These are phyloP conservation scores for Platalea minor DNA, from an alignment of 2,797 vertebrate genomes.

Conservation along the genomic window DNA sequence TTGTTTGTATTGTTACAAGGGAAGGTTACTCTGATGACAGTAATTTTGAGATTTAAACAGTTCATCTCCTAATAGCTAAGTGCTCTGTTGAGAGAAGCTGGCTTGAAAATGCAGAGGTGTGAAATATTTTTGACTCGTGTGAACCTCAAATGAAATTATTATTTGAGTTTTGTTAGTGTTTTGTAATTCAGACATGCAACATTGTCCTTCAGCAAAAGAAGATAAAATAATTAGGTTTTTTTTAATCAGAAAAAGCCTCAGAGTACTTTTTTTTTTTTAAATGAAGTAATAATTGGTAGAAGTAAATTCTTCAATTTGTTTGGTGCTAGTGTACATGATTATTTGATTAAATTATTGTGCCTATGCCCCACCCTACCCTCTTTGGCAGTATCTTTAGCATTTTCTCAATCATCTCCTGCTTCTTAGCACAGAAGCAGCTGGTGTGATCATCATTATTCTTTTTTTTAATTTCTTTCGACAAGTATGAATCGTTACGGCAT, in stretches of 20 bases:
- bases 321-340: neutral
- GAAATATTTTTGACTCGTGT: neutral
- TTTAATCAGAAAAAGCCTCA: neutral
- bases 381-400: neutral
- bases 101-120: neutral
- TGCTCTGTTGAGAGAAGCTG: neutral
- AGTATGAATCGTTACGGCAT: neutral
- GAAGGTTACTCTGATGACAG: neutral
- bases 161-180: neutral
- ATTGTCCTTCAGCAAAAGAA: neutral
- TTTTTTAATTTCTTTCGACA: neutral
- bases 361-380: neutral
- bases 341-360: conserved; percentile 24
- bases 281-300: neutral
- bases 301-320: neutral
- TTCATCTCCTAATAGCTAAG: neutral
- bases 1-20: neutral
- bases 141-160: neutral
- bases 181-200: neutral
- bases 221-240: neutral
- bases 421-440: conserved; percentile 30
- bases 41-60: neutral
- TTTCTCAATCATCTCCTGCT: neutral
- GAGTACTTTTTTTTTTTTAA: neutral
- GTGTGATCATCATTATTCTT: neutral